Evolutionary conservation across 2,888 invertebrate genomes (phyloP), one percentile per base, ranked within the genome.

Genomic region (Ichneumon xanthorius): DNA sequence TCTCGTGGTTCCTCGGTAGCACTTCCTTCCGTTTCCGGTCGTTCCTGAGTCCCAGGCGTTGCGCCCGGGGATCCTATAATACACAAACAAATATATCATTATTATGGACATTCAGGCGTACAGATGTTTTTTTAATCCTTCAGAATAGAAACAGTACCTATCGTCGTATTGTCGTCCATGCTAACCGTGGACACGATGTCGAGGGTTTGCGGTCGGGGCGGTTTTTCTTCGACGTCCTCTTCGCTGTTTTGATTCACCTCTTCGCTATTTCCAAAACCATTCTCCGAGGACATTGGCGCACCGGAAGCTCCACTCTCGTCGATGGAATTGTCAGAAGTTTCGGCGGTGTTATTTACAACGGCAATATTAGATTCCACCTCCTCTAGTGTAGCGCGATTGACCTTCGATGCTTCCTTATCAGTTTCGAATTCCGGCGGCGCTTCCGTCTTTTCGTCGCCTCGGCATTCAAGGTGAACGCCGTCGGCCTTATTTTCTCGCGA

Each of bases 201-300:
- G 40, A 94, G 88, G 37, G 93, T 93, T 87, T 93, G 93, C 6
- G 94, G 94, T 63, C 94, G 90, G 0, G 87, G 40, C 2, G 92
- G 92, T 79, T 91, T 90, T 9, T 92, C 92, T 6, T 83, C 85
- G 9, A 73, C 80, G 85, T 91, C 91, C 26, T 90, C 91, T 63
- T 88, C 90, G 37, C 81, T 86, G 78, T 86, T 87, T 76, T 90
- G 89, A 53, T 67, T 82, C 11, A 85, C 73, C 45, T 89, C 88
- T 16, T 84, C 30, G 79, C 87, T 87, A 55, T 89, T 85, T 65
- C 80, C 86, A n/a, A 76, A 37, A 50, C 72, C 83, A 53, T 82
- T 82, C 11, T 83, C 77, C 77, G 33, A 22, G n/a, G 80, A 70
- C n/a, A 11, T 77, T 6, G 77, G 22, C 19, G 77, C 37, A 5